A percentile compares a stretch with the other conserved stretches of the same genome.
Evolutionary conservation across 2,797 vertebrate genomes (phyloP).

Genomic region (Dendrocincla tyrannina): DNA sequence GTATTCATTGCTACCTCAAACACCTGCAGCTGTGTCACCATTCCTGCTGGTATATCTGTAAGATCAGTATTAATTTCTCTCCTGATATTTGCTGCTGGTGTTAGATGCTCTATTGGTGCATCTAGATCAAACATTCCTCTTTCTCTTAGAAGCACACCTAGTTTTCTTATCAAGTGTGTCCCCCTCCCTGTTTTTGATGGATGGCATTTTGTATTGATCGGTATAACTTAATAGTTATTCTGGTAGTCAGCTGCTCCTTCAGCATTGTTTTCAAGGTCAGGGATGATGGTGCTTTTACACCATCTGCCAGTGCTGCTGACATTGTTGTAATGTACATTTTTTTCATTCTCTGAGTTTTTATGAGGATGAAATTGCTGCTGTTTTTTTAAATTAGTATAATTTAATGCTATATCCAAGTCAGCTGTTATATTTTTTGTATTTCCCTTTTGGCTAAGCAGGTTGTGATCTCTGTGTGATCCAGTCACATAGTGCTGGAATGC

Average conservation of each 20-base stretch:
- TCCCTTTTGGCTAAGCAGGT: background rate
- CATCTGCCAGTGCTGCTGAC: background rate
- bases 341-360: background rate
- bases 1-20: background rate
- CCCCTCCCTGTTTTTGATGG: background rate
- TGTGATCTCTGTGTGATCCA: fast-evolving
- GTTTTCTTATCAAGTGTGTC: background rate
- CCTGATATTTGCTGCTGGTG: background rate
- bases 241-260: background rate
- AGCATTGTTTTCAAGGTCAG: background rate
- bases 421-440: background rate
- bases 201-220: background rate
- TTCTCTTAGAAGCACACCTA: background rate
- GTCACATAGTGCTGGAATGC: background rate
- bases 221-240: background rate
- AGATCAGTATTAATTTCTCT: background rate
- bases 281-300: background rate
- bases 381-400: background rate
- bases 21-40: background rate
- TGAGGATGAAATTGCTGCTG: background rate
- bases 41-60: background rate
- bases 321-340: background rate
- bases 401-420: background rate
- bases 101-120: background rate
- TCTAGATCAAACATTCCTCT: background rate